phyloP scores from a whole-genome alignment of 23 tunicate genomes.

The Ascidia mentula region DNA sequence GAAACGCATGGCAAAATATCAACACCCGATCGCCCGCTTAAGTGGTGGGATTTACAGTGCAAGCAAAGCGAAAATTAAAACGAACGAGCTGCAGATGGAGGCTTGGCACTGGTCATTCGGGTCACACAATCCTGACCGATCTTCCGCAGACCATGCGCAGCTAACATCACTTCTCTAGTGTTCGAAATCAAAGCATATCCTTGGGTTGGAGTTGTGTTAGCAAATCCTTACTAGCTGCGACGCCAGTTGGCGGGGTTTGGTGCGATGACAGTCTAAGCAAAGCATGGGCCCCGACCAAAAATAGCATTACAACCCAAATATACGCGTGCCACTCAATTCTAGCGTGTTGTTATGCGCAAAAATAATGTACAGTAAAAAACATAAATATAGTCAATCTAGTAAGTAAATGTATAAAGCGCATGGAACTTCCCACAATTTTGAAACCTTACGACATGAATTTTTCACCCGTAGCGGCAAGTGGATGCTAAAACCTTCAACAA shows the following conservation, averaged over 20 bases:
- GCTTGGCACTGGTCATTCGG: neutral
- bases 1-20: conserved; percentile 11
- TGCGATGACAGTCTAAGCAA: neutral
- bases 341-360: too few species aligned
- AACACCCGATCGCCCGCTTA: neutral
- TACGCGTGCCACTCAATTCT: too few species aligned
- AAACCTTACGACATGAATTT: too few species aligned
- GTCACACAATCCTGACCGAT: conserved; percentile 10
- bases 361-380: too few species aligned
- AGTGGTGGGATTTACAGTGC: conserved; percentile 3
- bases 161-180: neutral
- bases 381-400: too few species aligned
- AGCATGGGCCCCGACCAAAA: neutral
- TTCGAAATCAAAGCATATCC: neutral
- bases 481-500: too few species aligned
- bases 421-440: too few species aligned
- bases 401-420: too few species aligned
- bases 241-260: neutral
- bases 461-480: too few species aligned
- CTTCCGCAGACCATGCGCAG: neutral
- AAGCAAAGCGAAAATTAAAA: conserved; percentile 2
- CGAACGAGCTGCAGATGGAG: conserved; percentile 3
- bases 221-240: neutral
- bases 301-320: neutral
- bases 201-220: neutral